Base-by-base conservation (phyloP, 2,888 invertebrate genomes). In the Andricus curvator region DNA sequence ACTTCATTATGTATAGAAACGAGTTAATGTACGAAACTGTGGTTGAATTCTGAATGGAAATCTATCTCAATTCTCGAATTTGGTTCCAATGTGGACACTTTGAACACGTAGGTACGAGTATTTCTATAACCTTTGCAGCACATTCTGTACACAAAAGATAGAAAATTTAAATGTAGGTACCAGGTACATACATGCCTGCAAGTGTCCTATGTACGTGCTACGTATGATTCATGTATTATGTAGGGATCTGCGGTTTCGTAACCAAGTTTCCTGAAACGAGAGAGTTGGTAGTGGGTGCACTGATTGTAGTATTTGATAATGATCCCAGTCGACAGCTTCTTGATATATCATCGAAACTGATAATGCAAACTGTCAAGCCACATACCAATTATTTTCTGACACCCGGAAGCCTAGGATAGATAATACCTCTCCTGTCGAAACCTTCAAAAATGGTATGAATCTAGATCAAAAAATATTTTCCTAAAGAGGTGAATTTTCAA, bases 291-390 rank as follows among this genome's bases (percentile, higher is more conserved):
- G 13, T 67, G 17, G 29, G 9, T 70, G 20, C 51, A 51, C 70
- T 70, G 70, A 70, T 70, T 70, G 70, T 70, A 20, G n/a, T 29
- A 70, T 70, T 70, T 51, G 70, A 70, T 70, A 70, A 70, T 51
- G 29, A 70, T 29, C 20, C 70, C 48, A 44, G 48, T 51, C 29
- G 51, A 70, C 70, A 70, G 29, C 33, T 70, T 51, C 70, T 70
- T 70, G 70, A 70, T 70, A 56, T 51, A 70, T 51, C 29, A 51
- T 51, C 33, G 48, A 25, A 51, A n/a, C 51, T 25, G 48, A 20
- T 70, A 70, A 70, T 70, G 68, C 17, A 48, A 48, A 70, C 48
- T 70, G 51, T 70, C 70, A 70, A 70, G 51, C 29, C 11, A 51
- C 11, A 29, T 70, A 51, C 29, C 70, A 70, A 70, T 70, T 70